Evolutionary conservation across 2,113 vertebrate genomes (phyloP).

Genomic region (Isichthys henryi): DNA sequence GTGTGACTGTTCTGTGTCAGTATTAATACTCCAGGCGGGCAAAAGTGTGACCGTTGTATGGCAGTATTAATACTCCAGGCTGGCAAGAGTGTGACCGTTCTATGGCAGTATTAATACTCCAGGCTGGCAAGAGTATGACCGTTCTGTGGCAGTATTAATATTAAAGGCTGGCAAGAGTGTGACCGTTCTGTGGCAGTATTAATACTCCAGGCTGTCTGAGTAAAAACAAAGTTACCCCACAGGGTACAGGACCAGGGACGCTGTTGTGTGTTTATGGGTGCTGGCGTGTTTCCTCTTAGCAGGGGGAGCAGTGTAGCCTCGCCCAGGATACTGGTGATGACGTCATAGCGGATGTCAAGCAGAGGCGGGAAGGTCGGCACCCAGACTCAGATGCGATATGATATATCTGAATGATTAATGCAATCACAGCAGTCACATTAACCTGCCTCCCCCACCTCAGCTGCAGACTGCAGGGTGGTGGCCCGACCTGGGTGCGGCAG

Average conservation of each 20-base stretch:
- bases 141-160: too few relatives aligned
- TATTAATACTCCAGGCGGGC: too few relatives aligned
- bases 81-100: neutral
- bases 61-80: neutral
- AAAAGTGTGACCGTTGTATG: too few relatives aligned
- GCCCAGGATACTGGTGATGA: conserved; percentile 89
- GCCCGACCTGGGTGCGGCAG: conserved; percentile 94
- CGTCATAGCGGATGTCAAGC: conserved; percentile 87
- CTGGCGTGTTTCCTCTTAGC: conserved; percentile 42
- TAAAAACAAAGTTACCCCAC: neutral
- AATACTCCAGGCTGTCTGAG: neutral
- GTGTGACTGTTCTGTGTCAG: too few relatives aligned
- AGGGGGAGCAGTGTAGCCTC: conserved; percentile 94
- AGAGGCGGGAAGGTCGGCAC: conserved; percentile 79
- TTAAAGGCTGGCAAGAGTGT: too few relatives aligned
- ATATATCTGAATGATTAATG: neutral
- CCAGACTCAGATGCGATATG: neutral
- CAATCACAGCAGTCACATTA: neutral
- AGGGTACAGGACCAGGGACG: neutral
- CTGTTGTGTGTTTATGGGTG: conserved; percentile 6
- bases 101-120: neutral
- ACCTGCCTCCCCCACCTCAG: conserved; percentile 47
- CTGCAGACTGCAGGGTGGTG: conserved; percentile 79
- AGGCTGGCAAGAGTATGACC: neutral
- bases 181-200: too few relatives aligned